Conservation (phyloP, 1,140 invertebrate species). For the Cyphomyrmex costatus region DNA sequence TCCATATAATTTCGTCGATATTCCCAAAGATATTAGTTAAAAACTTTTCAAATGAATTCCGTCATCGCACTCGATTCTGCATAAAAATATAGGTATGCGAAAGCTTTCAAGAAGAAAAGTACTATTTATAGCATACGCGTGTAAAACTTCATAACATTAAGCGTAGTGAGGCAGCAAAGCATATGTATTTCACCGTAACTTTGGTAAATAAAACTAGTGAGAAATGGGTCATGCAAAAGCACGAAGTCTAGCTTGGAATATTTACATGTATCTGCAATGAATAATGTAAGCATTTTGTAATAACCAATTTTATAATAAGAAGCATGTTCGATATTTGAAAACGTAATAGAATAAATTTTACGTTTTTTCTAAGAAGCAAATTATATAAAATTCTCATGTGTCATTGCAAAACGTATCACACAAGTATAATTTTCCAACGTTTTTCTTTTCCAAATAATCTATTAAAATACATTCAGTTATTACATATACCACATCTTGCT, state of each 20-base stretch:
- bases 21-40: background rate
- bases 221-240: background rate
- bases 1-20: constrained; percentile 31
- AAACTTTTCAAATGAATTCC: constrained; percentile 37
- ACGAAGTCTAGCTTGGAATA: background rate
- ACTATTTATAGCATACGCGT: constrained; percentile 46
- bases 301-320: constrained; percentile 1
- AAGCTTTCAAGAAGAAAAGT: background rate
- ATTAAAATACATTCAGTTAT: background rate
- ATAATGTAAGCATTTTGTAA: background rate
- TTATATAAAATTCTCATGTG: constrained; percentile 9
- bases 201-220: constrained; percentile 7
- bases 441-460: background rate
- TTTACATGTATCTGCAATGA: background rate
- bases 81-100: background rate
- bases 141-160: constrained; percentile 39
- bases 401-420: background rate
- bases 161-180: background rate
- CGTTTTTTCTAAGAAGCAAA: background rate
- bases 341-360: background rate
- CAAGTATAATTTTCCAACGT: background rate
- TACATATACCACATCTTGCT: background rate
- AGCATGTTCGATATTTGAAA: constrained; percentile 9
- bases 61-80: background rate
- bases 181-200: background rate